phyloP scores from a whole-genome alignment of 2,797 vertebrate genomes.

The Poeciliopsis gracilis region DNA sequence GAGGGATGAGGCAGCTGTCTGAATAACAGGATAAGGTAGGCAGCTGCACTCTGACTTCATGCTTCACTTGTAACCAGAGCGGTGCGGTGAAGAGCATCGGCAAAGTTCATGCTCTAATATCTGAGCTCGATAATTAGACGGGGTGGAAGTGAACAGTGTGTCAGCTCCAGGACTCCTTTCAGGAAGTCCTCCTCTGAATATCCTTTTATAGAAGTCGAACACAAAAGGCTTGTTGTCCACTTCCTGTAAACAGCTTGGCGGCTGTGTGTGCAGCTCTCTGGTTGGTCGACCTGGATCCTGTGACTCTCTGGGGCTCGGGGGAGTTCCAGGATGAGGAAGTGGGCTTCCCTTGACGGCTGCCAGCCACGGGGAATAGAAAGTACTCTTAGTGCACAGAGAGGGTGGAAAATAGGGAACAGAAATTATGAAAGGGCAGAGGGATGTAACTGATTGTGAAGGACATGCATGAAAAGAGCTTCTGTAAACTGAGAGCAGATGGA shows the following conservation, averaged over 20 bases:
- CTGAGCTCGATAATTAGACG: conserved; percentile 48
- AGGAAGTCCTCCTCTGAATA: conserved; percentile 82
- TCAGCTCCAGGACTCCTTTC: conserved; percentile 69
- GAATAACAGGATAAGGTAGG: conserved; percentile 75
- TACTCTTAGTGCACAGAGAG: conserved; percentile 37
- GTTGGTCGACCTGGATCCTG: conserved; percentile 52
- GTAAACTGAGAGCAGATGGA: conserved; percentile 13
- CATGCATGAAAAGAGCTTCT: conserved; percentile 7
- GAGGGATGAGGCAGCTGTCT: conserved; percentile 55
- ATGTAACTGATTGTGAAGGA: neutral
- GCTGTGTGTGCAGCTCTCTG: conserved; percentile 47
- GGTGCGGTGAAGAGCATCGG: conserved; percentile 11
- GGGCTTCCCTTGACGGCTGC: conserved; percentile 65
- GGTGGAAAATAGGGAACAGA: conserved; percentile 51
- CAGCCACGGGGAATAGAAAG: conserved; percentile 70
- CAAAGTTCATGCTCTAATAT: conserved; percentile 4
- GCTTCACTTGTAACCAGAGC: conserved; percentile 45
- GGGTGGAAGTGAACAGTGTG: conserved; percentile 6
- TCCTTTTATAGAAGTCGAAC: conserved; percentile 86
- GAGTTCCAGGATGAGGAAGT: conserved; percentile 80
- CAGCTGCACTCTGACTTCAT: conserved; percentile 51
- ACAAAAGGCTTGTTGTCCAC: conserved; percentile 82
- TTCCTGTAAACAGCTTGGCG: conserved; percentile 85
- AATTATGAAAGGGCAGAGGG: conserved; percentile 11
- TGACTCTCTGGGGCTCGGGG: conserved; percentile 57